phyloP scores from a whole-genome alignment of 1,140 invertebrate species.

The Goniozus legneri region DNA sequence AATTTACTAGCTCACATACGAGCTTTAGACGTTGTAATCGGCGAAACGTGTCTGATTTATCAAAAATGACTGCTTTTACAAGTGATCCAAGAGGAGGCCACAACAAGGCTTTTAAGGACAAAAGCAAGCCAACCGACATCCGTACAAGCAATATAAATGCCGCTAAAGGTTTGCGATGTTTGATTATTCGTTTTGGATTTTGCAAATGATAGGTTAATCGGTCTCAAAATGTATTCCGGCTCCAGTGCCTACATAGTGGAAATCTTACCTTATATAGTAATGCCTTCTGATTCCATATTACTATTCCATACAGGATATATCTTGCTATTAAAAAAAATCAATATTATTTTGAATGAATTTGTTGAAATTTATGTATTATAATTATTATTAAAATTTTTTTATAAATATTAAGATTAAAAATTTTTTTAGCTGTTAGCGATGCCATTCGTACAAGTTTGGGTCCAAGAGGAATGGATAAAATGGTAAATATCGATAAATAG shows the following conservation, averaged over 20 bases:
- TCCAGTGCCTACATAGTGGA: no score
- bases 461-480: constrained; percentile 99
- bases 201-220: no score
- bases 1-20: not conserved
- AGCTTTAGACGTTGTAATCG: not conserved
- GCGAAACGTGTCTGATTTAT: not conserved
- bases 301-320: not conserved
- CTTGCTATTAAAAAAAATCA: not conserved
- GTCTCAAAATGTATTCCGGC: no score
- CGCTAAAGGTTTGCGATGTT: constrained; percentile 77
- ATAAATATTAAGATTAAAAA: not conserved
- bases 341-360: constrained; percentile 3
- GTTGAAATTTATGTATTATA: not conserved
- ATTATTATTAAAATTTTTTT: constrained; percentile 15
- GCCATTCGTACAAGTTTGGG: constrained; percentile 97
- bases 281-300: constrained; percentile 2
- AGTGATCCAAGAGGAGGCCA: constrained; percentile 7
- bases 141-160: constrained; percentile 94
- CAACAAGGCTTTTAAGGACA: constrained; percentile 71
- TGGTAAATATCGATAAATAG: constrained; percentile 64
- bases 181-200: no score
- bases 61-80: constrained; percentile 13
- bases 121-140: constrained; percentile 93
- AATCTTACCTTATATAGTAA: constrained; percentile 34
- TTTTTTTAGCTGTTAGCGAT: constrained; percentile 90